Percentiles rank a stretch among this genome's conserved stretches.
phyloP scores from a whole-genome alignment of 1,140 invertebrate genomes.

The Ctenoplectra terminalis region DNA sequence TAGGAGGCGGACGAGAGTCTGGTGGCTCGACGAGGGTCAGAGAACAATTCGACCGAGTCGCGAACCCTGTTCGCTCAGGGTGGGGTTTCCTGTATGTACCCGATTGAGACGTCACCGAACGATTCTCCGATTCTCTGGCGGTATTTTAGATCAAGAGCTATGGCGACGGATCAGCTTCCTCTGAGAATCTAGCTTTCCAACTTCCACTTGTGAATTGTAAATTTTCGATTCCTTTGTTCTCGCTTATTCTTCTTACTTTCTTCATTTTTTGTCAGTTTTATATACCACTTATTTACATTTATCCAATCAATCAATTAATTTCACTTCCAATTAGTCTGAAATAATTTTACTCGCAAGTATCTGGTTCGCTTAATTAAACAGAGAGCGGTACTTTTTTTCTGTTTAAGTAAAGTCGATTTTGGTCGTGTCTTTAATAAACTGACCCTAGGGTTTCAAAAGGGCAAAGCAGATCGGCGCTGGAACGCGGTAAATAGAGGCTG shows the following conservation, averaged over 20 bases:
- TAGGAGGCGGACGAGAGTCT: constrained; percentile 71
- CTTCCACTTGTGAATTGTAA: neutral
- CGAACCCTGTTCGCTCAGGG: constrained; percentile 54
- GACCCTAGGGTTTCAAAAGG: neutral
- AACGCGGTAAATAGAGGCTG: neutral
- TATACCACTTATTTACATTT: neutral
- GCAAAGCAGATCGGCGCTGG: too few relatives aligned
- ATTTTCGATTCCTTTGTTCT: too few relatives aligned
- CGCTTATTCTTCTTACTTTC: neutral
- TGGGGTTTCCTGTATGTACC: constrained; percentile 29
- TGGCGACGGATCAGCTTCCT: neutral
- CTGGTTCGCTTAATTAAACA: neutral
- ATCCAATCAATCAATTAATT: too few relatives aligned
- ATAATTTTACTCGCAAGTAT: neutral
- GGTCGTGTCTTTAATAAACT: neutral
- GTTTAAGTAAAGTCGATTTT: too few relatives aligned
- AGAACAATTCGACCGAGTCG: constrained; percentile 69
- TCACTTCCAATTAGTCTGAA: neutral
- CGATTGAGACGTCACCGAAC: constrained; percentile 74
- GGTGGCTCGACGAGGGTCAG: constrained; percentile 39
- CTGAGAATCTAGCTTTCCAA: neutral
- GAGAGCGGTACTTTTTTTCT: too few relatives aligned
- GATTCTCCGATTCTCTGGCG: constrained; percentile 10
- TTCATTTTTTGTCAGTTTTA: neutral
- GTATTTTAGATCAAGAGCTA: constrained; percentile 1